Evolutionary conservation across 2,113 vertebrate species (phyloP).

Genomic region (Danionella cerebrum): DNA sequence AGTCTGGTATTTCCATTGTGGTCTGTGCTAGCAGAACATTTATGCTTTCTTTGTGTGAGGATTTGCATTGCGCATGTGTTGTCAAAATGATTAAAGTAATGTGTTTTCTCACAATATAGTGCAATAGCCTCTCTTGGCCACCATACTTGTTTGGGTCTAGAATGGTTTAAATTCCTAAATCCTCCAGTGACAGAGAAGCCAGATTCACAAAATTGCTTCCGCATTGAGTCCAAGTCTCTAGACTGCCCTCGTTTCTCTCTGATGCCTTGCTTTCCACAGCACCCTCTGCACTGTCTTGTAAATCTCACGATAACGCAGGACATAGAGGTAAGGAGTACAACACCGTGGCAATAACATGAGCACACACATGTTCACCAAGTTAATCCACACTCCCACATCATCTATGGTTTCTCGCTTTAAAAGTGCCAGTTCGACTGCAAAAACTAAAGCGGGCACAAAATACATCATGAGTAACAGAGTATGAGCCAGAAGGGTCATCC

Average conservation of each 20-base stretch:
- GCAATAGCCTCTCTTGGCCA: too few relatives aligned
- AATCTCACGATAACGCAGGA: constrained; percentile 67
- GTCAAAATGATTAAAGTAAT: too few relatives aligned
- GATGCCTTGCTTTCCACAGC: constrained; percentile 42
- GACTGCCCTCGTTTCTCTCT: constrained; percentile 21
- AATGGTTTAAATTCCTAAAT: neutral
- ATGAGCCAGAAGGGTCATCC: constrained; percentile 67
- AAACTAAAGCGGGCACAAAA: constrained; percentile 62
- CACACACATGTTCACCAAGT: constrained; percentile 59
- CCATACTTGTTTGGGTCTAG: too few relatives aligned
- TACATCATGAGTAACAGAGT: constrained; percentile 63
- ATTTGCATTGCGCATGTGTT: too few relatives aligned
- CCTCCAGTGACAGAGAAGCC: neutral
- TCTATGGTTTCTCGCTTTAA: constrained; percentile 30
- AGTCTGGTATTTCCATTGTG: too few relatives aligned
- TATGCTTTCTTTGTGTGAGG: too few relatives aligned
- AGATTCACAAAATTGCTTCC: neutral
- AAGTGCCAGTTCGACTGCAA: constrained; percentile 56
- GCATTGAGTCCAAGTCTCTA: neutral
- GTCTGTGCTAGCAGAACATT: too few relatives aligned
- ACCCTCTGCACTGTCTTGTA: constrained; percentile 49
- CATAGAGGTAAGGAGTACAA: constrained; percentile 66
- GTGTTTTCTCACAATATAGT: too few relatives aligned
- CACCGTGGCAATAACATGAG: constrained; percentile 65
- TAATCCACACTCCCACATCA: constrained; percentile 57